phyloP scores from a whole-genome alignment of 2,888 invertebrate species.

The Tetropium fuscum region DNA sequence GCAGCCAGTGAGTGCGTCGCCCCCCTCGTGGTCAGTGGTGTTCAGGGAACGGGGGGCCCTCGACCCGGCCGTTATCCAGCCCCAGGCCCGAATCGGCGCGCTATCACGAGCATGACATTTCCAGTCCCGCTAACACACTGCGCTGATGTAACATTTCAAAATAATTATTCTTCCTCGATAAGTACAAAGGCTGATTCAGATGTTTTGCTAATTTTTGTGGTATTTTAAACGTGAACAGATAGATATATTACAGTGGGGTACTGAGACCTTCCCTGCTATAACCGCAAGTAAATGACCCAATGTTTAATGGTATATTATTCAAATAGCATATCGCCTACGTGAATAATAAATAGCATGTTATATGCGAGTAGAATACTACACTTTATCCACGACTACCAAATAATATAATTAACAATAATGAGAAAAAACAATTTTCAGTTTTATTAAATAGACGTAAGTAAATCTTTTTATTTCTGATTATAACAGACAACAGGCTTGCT shows the following conservation, averaged over 20 bases:
- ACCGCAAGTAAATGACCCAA: no score
- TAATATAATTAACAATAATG: no score
- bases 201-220: constrained; percentile 46
- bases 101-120: constrained; percentile 52
- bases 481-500: no score
- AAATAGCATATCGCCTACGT: no score
- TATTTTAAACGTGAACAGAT: constrained; percentile 38
- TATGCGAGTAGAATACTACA: no score
- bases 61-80: constrained; percentile 13
- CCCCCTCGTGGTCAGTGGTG: constrained; percentile 39
- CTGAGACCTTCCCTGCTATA: no score
- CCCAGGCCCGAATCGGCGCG: constrained; percentile 25
- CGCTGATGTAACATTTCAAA: constrained; percentile 38
- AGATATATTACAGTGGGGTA: constrained; percentile 3
- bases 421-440: no score
- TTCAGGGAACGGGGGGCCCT: constrained; percentile 5
- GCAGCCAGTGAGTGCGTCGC: constrained; percentile 45
- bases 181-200: constrained; percentile 41
- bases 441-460: no score
- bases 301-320: no score
- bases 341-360: no score
- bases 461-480: no score
- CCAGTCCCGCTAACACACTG: constrained; percentile 32
- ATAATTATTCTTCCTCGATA: constrained; percentile 42
- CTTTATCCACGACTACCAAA: no score